A percentile compares a stretch with the other conserved stretches of the same genome.
Evolutionary conservation across 1,140 invertebrate species (phyloP).

Genomic region (Halyomorpha halys): DNA sequence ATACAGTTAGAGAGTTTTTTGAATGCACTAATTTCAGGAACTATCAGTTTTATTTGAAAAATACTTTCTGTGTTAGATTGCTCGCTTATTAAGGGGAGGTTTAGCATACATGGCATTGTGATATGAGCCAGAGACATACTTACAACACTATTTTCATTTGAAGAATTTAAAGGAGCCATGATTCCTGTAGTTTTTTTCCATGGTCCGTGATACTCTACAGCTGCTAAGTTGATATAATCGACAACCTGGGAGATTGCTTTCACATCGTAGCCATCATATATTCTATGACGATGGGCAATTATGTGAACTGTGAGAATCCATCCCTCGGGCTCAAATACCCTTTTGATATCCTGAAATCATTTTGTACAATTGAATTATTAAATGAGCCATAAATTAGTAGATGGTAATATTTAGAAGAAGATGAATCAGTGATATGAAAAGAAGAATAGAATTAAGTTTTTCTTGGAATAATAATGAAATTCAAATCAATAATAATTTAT

Average conservation of each 20-base stretch:
- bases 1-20: too few species aligned
- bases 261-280: constrained; percentile 66
- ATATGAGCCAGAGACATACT: too few species aligned
- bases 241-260: constrained; percentile 55
- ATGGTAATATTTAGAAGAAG: too few species aligned
- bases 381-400: not conserved
- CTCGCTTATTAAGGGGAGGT: too few species aligned
- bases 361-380: not conserved
- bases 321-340: constrained; percentile 65
- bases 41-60: too few species aligned
- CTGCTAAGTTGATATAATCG: constrained; percentile 80
- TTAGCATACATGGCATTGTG: too few species aligned
- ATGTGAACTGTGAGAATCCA: constrained; percentile 55
- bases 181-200: constrained; percentile 66
- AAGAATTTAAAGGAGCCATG: constrained; percentile 44
- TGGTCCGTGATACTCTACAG: constrained; percentile 79
- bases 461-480: too few species aligned
- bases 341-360: constrained; percentile 45
- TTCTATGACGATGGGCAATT: constrained; percentile 54
- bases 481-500: too few species aligned
- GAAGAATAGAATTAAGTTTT: too few species aligned
- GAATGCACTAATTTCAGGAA: too few species aligned
- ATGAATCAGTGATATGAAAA: too few species aligned
- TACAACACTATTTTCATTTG: constrained; percentile 7
- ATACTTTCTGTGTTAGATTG: too few species aligned